phyloP scores from a whole-genome alignment of 2,888 invertebrate species.

The Macrophya annulata region DNA sequence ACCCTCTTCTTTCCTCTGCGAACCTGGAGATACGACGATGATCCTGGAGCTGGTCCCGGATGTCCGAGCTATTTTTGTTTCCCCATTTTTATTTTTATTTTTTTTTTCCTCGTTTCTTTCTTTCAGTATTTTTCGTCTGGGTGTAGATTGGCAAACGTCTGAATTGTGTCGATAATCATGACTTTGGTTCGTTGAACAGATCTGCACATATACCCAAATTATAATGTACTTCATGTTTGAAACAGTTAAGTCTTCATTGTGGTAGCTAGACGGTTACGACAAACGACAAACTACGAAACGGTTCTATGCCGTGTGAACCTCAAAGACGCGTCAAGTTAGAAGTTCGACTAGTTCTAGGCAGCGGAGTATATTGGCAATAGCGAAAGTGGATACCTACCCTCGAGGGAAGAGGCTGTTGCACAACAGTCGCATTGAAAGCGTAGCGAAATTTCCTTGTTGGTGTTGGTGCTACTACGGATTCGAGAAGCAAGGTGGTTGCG shows the following conservation, averaged over 20 bases:
- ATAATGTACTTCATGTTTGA: background rate
- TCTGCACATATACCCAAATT: background rate
- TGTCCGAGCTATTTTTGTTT: slow-evolving; percentile 44
- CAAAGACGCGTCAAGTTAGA: slow-evolving; percentile 10
- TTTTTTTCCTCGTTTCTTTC: slow-evolving; percentile 31
- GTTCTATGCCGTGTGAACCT: background rate
- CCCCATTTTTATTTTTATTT: background rate
- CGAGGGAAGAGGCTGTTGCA: slow-evolving; percentile 24
- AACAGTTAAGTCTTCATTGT: background rate
- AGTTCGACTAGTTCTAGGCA: slow-evolving; percentile 24
- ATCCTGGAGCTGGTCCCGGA: slow-evolving; percentile 43
- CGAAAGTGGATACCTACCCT: slow-evolving; percentile 50
- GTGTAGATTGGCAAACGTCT: background rate
- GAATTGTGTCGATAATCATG: background rate
- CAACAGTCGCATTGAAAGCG: slow-evolving; percentile 19
- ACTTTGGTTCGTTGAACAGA: background rate
- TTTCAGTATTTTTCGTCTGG: background rate
- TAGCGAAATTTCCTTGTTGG: slow-evolving; percentile 17
- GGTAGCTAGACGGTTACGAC: background rate
- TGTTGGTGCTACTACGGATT: slow-evolving; percentile 22
- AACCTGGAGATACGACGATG: slow-evolving; percentile 32
- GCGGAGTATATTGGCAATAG: slow-evolving; percentile 46
- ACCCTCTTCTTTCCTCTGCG: slow-evolving; percentile 68
- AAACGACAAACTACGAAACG: slow-evolving; percentile 5
- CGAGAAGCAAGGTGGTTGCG: slow-evolving; percentile 60